phyloP scores from a whole-genome alignment of 1,140 invertebrate species.

The Meloidogyne chitwoodi region DNA sequence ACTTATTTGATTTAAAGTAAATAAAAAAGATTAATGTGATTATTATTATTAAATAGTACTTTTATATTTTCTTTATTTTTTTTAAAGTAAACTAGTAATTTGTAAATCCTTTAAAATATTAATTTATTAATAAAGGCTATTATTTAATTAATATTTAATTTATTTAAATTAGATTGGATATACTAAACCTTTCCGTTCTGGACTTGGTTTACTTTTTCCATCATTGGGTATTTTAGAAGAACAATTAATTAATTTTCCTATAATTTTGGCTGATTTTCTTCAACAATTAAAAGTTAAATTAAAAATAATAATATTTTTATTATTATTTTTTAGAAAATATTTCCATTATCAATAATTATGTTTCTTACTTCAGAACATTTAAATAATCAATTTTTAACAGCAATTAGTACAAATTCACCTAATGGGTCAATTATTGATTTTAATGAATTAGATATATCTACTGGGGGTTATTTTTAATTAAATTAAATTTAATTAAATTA shows the following conservation, averaged over 20 bases:
- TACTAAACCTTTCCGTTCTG: constrained; percentile 3
- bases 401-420: not conserved
- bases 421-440: not conserved
- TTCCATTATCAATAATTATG: not conserved
- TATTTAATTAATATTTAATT: too few relatives aligned
- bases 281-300: constrained; percentile 1
- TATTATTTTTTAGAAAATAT: not conserved
- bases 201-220: constrained; percentile 5
- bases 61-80: too few relatives aligned
- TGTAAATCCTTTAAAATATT: too few relatives aligned
- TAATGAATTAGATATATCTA: not conserved
- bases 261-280: constrained; percentile 8
- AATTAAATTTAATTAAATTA: not conserved
- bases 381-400: constrained; percentile 4
- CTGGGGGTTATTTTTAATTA: not conserved
- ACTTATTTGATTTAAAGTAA: too few relatives aligned
- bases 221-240: constrained; percentile 1
- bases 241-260: constrained; percentile 3
- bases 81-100: too few relatives aligned
- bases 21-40: too few relatives aligned
- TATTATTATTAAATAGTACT: too few relatives aligned
- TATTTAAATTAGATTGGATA: constrained; percentile 2
- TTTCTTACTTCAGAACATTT: not conserved
- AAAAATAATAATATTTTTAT: not conserved
- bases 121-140: too few relatives aligned